Base-by-base conservation (phyloP, 2,113 vertebrate genomes). In the Pachyramphus minor region DNA sequence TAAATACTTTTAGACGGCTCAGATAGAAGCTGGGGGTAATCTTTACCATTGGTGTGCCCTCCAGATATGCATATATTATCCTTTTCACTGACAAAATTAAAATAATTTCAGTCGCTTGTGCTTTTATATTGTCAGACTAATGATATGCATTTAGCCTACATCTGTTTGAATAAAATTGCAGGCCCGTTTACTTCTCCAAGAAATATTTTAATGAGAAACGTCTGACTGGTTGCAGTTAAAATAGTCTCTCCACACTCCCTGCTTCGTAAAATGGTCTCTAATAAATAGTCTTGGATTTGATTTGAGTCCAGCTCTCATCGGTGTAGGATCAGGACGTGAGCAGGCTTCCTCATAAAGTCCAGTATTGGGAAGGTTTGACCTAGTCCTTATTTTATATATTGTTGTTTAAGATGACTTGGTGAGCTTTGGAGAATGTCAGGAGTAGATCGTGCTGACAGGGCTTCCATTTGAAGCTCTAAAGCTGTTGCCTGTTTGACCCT, bases 1-100 rank as follows among this genome's bases (percentile, higher is more conserved):
- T 96, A 98, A 98, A 98, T 98, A 98, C 97, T 97, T 98, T 97
- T 94, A 96, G 96, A 85, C 4, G 72, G 90, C 91, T 77, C 28
- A 93, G 87, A 89, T 68, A 96, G 97, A 94, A 93, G 90, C 71
- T 78, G 91, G 87, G 94, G 85, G 92, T 97, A 95, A 96, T 97
- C 97, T 98, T 97, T 97, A 97, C 90, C 85, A 55, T 95, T 81
- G n/a, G 68, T 55, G 71, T 96, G 94, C 89, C 91, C 96, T 97
- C 87, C 93, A 87, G 85, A 93, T 83, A 94, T 84, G 89, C 93
- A 92, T 94, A 79, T 82, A 78, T 97, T 96, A 94, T 79, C 89
- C 64, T 89, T 87, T 92, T 84, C 86, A 66, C 74, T 89, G 95
- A 84, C 76, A 88, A 76, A 73, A 84, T 82, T 84, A 35, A 94